Evolutionary conservation across 2,797 vertebrate genomes (phyloP), one percentile per base, ranked within the genome.

Genomic region (Eulemur mongoz): DNA sequence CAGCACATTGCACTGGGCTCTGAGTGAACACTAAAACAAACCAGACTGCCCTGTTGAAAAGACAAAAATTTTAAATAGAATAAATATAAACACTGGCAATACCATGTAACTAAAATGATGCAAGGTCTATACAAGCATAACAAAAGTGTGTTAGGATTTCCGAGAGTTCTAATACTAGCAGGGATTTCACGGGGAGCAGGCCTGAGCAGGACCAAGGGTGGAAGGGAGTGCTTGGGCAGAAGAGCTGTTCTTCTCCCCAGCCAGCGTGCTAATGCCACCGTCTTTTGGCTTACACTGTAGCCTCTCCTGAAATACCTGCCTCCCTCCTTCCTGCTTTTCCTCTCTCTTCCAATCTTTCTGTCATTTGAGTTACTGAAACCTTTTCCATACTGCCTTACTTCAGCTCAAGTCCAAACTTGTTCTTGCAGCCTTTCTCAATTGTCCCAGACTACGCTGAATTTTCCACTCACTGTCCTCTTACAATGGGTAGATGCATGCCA

Each of bases 401-500:
- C 45, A 88, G 32, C 67, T 93, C 86, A 93, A 81, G 91, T 67
- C 35, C 52, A 86, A 52, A 96, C 70, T 92, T 84, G 86, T 83
- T 79, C 70, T 84, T 48, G 17, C 35, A 93, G 63, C n/a, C 89
- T 94, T 95, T 93, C 52, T 63, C 88, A 93, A 67, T 45, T 72
- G 82, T 95, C 81, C 25, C 73, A 79, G 65, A 67, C 50, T 4
- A 0, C 40, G 81, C 40, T 86, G 85, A 93, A 93, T 90, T 97
- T 80, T 89, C 89, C 45, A 87, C 45, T 93, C 81, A 45, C 89
- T 92, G 57, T 83, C 78, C 89, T 92, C 79, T 93, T 88, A 67
- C 59, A 95, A 93, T 81, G 67, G 48, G 63, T 65, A 84, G 48
- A 73, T 94, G 30, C 0, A 1, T 35, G 72, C 97, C 89, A 96